Percentiles rank a stretch among this genome's conserved stretches.
Evolutionary conservation across 2,797 vertebrate genomes (phyloP).

Genomic region (Threskiornis aethiopicus): DNA sequence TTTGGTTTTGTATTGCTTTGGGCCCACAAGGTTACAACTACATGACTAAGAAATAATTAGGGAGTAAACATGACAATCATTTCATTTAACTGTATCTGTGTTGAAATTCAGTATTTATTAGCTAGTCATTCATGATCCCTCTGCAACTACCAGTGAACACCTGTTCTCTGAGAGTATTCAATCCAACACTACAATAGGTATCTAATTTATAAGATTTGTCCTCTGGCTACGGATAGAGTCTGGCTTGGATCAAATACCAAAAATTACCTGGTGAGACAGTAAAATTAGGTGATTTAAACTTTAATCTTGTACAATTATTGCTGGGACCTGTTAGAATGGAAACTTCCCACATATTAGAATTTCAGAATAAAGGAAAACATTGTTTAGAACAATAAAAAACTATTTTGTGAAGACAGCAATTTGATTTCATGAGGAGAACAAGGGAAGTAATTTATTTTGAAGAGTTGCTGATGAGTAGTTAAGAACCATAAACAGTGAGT

Average conservation of each 20-base stretch:
- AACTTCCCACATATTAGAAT: background rate
- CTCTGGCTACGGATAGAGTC: background rate
- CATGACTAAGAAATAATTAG: background rate
- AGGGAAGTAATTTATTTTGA: constrained; percentile 16
- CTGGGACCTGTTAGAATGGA: background rate
- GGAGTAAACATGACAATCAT: background rate
- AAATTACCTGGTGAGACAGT: background rate
- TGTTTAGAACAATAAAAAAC: background rate
- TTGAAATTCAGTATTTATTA: background rate
- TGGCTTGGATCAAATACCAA: background rate
- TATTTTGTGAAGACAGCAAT: background rate
- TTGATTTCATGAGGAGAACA: background rate
- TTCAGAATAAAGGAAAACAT: background rate
- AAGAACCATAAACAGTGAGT: background rate
- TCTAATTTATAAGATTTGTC: background rate
- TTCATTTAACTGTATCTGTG: background rate
- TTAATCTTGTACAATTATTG: background rate
- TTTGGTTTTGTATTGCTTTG: background rate
- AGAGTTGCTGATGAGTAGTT: background rate
- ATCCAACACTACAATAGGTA: background rate
- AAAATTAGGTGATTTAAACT: background rate
- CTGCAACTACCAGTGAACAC: background rate
- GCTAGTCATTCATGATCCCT: background rate
- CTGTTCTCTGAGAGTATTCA: background rate
- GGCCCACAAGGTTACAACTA: background rate